Evolutionary conservation across 2,797 vertebrate genomes (phyloP).

Genomic region (Sphaeramia orbicularis): DNA sequence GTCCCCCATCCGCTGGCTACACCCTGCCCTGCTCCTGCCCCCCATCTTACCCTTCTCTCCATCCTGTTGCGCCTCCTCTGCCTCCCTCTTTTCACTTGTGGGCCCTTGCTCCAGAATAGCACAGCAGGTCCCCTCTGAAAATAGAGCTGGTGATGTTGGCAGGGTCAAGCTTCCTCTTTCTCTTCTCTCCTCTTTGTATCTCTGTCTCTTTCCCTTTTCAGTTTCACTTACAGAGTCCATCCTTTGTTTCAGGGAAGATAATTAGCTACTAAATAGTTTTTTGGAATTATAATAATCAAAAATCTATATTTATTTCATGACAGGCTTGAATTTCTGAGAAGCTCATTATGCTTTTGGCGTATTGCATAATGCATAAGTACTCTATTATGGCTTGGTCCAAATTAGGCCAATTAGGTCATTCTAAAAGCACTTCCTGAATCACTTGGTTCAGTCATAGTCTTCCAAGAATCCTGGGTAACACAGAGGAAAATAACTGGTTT

Average conservation of each 20-base stretch:
- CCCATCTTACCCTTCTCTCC: constrained; percentile 76
- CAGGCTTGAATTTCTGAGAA: constrained; percentile 2
- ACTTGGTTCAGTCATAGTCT: constrained; percentile 31
- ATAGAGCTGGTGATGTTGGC: constrained; percentile 82
- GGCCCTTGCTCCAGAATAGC: constrained; percentile 86
- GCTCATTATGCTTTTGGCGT: neutral
- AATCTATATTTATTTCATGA: constrained; percentile 22
- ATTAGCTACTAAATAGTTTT: constrained; percentile 55
- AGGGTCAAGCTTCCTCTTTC: constrained; percentile 63
- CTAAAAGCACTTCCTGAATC: constrained; percentile 29
- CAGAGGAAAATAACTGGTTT: constrained; percentile 41
- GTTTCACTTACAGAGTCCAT: constrained; percentile 50
- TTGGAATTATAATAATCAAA: constrained; percentile 29
- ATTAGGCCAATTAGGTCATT: constrained; percentile 13
- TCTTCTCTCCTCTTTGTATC: constrained; percentile 35
- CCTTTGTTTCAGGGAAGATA: constrained; percentile 68
- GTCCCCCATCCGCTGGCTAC: constrained; percentile 81
- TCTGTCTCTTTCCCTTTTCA: constrained; percentile 20
- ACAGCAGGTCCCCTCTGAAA: constrained; percentile 87
- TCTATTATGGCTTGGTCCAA: neutral
- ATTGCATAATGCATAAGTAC: too few species aligned
- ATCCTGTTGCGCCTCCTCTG: constrained; percentile 74
- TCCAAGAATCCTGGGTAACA: constrained; percentile 28
- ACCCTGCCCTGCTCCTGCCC: constrained; percentile 74
- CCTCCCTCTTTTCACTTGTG: constrained; percentile 69